These are phyloP conservation scores for Mormoops blainvillei DNA, from an alignment of 2,113 vertebrate genomes.

Conservation along the genomic window DNA sequence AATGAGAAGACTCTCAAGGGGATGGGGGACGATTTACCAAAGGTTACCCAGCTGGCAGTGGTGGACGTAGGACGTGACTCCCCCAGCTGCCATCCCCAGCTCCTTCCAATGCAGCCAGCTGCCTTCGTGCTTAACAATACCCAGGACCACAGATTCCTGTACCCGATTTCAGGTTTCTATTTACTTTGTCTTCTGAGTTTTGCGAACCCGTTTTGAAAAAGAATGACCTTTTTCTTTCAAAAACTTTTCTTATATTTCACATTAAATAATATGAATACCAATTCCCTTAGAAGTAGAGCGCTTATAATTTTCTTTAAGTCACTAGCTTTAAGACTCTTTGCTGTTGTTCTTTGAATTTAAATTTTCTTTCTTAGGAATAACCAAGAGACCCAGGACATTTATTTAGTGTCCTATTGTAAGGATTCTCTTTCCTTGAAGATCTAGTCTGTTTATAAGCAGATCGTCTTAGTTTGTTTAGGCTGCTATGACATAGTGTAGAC, in stretches of 20 bases:
- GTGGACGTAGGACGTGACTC: background rate
- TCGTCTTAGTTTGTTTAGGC: background rate
- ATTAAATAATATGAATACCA: constrained; percentile 21
- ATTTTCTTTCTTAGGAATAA: background rate
- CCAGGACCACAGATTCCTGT: background rate
- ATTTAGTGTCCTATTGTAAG: background rate
- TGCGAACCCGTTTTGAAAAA: constrained; percentile 23
- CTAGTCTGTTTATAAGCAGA: background rate
- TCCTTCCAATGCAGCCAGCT: background rate
- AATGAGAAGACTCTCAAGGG: background rate
- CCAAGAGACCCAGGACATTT: background rate
- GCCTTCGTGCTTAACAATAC: background rate
- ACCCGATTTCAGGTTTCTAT: background rate
- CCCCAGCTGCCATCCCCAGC: background rate
- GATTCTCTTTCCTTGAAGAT: background rate
- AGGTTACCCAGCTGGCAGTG: background rate
- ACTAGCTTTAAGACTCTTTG: background rate
- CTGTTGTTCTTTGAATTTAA: background rate
- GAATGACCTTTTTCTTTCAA: background rate
- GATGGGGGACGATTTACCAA: background rate
- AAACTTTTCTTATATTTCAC: constrained; percentile 31
- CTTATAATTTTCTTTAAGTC: constrained; percentile 27
- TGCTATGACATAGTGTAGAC: background rate
- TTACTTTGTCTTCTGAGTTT: constrained; percentile 4
- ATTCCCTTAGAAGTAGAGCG: background rate